A percentile compares a stretch with the other conserved stretches of the same genome.
Conservation (phyloP, 2,797 vertebrate genomes). For the Rhinichthys osculus region DNA sequence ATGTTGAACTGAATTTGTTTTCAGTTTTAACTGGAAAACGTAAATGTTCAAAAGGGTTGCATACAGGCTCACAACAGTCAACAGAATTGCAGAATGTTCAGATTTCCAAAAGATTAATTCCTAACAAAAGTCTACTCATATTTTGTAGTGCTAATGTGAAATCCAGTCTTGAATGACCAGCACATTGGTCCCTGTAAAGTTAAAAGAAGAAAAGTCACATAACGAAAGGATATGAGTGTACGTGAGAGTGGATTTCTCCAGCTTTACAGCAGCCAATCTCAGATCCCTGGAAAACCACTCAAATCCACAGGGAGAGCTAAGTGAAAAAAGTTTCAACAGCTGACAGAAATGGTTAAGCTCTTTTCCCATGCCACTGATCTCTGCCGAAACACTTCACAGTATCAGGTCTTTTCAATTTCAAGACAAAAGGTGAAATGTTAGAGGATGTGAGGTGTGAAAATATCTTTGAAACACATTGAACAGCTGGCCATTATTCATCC, state of each 20-base stretch:
- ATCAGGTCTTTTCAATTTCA: conserved; percentile 49
- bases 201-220: conserved; percentile 41
- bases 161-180: conserved; percentile 42
- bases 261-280: conserved; percentile 45
- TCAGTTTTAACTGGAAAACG: background rate
- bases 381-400: conserved; percentile 46
- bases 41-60: background rate
- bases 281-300: conserved; percentile 53
- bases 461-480: conserved; percentile 39
- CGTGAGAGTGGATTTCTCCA: conserved; percentile 39
- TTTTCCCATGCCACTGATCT: conserved; percentile 37
- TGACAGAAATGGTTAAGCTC: conserved; percentile 52
- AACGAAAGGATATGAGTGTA: conserved; percentile 46
- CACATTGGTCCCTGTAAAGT: conserved; percentile 36
- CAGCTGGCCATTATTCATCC: conserved; percentile 41
- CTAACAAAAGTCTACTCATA: background rate
- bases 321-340: conserved; percentile 52
- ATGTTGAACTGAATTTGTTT: background rate
- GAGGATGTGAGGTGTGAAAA: conserved; percentile 51
- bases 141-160: conserved; percentile 14
- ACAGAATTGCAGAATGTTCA: background rate
- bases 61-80: background rate
- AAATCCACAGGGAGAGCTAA: conserved; percentile 47
- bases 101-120: background rate
- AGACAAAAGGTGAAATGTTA: conserved; percentile 53